Conservation (phyloP, 2,113 vertebrate species). For the Limnothrissa miodon region DNA sequence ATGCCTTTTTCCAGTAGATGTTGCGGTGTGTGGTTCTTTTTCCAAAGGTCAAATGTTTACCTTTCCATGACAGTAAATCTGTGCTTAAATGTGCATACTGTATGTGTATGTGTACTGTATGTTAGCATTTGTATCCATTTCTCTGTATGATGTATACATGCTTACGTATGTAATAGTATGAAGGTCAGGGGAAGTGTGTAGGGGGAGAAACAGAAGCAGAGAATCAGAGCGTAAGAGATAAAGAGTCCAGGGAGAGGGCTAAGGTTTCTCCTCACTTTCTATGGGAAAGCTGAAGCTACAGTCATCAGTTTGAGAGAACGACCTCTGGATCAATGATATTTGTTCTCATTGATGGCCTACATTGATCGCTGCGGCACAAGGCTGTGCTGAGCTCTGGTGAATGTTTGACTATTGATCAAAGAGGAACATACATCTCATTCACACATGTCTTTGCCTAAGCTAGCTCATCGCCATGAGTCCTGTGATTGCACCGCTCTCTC, state of each 20-base stretch:
- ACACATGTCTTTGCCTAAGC: conserved; percentile 50
- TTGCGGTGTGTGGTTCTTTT: too few species aligned
- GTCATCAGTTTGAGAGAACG: conserved; percentile 41
- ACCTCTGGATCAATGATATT: conserved; percentile 58
- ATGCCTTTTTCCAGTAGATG: too few species aligned
- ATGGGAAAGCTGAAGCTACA: conserved; percentile 21
- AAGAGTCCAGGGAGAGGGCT: conserved; percentile 44
- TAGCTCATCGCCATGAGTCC: conserved; percentile 34
- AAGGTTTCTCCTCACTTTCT: conserved; percentile 34
- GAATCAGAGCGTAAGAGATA: conserved; percentile 45
- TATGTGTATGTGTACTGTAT: too few species aligned
- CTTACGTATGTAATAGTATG: conserved; percentile 33
- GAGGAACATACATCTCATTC: conserved; percentile 55
- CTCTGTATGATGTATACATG: too few species aligned
- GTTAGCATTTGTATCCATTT: too few species aligned
- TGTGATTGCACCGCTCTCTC: conserved; percentile 22
- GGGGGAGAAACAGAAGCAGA: conserved; percentile 27
- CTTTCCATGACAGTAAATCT: too few species aligned
- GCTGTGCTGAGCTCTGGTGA: conserved; percentile 47
- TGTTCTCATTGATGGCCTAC: conserved; percentile 62
- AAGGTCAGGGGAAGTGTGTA: neutral
- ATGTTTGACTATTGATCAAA: conserved; percentile 61
- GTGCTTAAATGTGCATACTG: too few species aligned
- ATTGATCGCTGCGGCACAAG: conserved; percentile 55
- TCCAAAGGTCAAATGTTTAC: too few species aligned